Base-by-base conservation (phyloP, 2,113 vertebrate species). In the Empidonax traillii region DNA sequence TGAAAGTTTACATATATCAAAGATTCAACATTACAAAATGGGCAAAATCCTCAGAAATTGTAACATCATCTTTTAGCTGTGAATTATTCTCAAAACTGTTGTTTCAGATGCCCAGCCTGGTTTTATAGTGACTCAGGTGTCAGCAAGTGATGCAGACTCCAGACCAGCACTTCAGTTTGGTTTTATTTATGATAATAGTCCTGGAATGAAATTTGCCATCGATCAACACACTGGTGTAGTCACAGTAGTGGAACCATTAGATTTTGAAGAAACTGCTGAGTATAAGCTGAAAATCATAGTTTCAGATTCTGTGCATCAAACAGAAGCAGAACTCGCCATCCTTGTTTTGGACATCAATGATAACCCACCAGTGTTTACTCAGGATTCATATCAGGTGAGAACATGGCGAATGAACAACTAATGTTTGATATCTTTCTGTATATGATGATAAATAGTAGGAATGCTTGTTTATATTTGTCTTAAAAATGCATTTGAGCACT, bases 311-410 rank as follows among this genome's bases (percentile, higher is more conserved):
- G 65, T 98, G 53, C 98, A 99, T 97, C 97, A 97, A 86, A 98
- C 98, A 73, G 98, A 98, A 56, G 98, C 98, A 52, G 93, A 97
- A 31, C 96, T 99, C 59, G 51, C 49, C 15, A 85, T 99, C 92
- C 92, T 82, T 62, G 97, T 99, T 83, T 79, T 98, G 84, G 99
- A 99, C 31, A 39, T 99, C 94, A 99, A 99, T 73, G 99, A 99
- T 96, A 99, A 99, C 10, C 96, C 98, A 51, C 99, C 99, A 2
- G 90, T 98, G 65, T 99, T 99, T 97, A 96, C 97, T 61, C 97
- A 98, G 94, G 98, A 98, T 86, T 98, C 84, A 12, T 99, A 99
- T 95, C 98, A 99, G 98, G 98, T 98, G 95, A 80, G 95, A 55
- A 35, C 5, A 5, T 14, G 2, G 14, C 27, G 86, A 75, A 52